Base-by-base conservation (phyloP, 2,797 vertebrate species). In the Chelidonichthys spinosus region DNA sequence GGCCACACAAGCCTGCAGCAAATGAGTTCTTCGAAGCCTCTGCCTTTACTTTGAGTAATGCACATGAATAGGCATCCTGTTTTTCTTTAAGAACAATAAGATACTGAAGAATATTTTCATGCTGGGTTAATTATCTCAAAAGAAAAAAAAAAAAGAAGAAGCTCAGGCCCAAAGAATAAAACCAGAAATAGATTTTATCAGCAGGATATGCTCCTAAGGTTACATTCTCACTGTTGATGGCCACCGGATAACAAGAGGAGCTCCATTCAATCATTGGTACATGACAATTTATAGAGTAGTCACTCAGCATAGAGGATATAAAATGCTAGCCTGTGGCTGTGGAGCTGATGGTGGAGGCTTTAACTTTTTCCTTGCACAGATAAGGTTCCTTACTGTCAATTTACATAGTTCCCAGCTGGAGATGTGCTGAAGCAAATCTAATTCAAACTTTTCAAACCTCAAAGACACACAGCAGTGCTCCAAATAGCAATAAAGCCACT, bases 371-470 rank as follows among this genome's bases (percentile, higher is more conserved):
- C 75, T 67, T 80, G 74, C 81, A 81, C 69, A 84, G 84, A 92
- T 89, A 87, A 88, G 83, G 72, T 84, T 83, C 82, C 85, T 85
- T 63, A 67, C 91, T 87, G 87, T 83, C 85, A 85, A 89, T 92
- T 93, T 92, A 85, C 87, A 90, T 87, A 90, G 80, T 88, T 87
- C 87, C 81, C 91, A 93, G 90, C 91, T 93, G 91, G 90, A 91
- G 88, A 88, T 88, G 88, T 83, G 89, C 76, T 90, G 88, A 78
- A 91, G 89, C 91, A 89, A 86, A 91, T 89, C 93, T 88, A 92
- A 92, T 92, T 88, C 83, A 88, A 88, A 90, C 88, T 86, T 90
- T 87, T 91, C 59, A 82, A 82, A 85, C 82, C 78, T 81, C 86
- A 85, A 85, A 91, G 89, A 90, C 90, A 90, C 86, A 90, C 86